Conservation (phyloP, 2,888 invertebrate species). For the Phlogophora meticulosa region DNA sequence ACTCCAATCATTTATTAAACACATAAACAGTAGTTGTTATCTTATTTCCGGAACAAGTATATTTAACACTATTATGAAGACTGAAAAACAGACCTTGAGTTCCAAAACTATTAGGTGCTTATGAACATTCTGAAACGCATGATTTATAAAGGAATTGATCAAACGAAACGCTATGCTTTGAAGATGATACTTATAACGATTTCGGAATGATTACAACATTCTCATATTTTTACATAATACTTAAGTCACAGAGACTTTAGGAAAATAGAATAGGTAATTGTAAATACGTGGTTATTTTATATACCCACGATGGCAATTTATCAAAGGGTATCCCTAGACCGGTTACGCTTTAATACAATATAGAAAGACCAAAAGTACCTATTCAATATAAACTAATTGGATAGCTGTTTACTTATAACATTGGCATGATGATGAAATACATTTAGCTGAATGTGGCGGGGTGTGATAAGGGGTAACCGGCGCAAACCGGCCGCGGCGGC, state of each 20-base stretch:
- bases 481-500: conserved; percentile 72
- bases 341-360: neutral
- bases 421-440: conserved; percentile 74
- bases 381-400: conserved; percentile 14
- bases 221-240: too few species aligned
- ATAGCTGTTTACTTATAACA: conserved; percentile 50
- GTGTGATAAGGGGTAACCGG: conserved; percentile 72
- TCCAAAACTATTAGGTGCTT: too few species aligned
- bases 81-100: conserved; percentile 24
- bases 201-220: too few species aligned
- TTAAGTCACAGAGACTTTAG: too few species aligned
- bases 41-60: conserved; percentile 9
- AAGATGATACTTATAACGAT: too few species aligned
- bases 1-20: conserved; percentile 3
- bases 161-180: too few species aligned
- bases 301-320: neutral
- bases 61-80: conserved; percentile 1
- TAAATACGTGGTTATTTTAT: too few species aligned
- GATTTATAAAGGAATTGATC: too few species aligned
- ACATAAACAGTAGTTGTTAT: conserved; percentile 8
- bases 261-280: too few species aligned
- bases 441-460: conserved; percentile 62
- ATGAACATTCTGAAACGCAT: too few species aligned
- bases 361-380: neutral
- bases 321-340: neutral